Evolutionary conservation across 2,113 vertebrate genomes (phyloP).

Genomic region (Clarias macrocephalus): DNA sequence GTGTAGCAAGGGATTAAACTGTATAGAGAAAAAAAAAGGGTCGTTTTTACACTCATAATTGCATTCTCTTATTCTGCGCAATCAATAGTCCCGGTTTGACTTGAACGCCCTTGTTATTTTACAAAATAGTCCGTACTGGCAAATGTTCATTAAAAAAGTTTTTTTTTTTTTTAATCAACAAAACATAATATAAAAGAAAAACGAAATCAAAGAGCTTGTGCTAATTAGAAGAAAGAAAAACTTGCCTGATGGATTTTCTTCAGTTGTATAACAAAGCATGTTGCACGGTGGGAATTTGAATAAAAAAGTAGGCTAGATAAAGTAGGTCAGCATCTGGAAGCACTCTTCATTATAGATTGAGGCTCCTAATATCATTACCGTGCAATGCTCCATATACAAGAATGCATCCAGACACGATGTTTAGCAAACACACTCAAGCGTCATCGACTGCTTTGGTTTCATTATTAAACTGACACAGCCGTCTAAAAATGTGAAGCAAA

Average conservation of each 20-base stretch:
- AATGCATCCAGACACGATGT: background rate
- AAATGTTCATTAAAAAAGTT: background rate
- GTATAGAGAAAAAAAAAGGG: no score
- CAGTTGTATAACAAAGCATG: background rate
- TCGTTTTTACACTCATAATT: no score
- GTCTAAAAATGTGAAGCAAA: background rate
- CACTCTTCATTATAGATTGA: background rate
- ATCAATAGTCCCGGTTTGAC: no score
- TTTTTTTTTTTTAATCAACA: background rate
- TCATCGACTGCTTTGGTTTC: background rate
- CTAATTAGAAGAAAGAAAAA: background rate
- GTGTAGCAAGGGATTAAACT: no score
- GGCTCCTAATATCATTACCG: background rate
- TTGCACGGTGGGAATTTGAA: background rate
- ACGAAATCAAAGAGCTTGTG: background rate
- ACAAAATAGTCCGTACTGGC: background rate
- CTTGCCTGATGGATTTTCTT: background rate
- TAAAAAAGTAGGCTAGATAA: conserved; percentile 7
- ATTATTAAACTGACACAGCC: background rate
- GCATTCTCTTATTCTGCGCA: no score
- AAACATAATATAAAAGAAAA: background rate
- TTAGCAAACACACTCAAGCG: background rate
- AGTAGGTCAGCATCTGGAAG: conserved; percentile 10
- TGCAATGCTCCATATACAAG: background rate
- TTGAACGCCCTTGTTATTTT: background rate